These are phyloP conservation scores for Clarias macrocephalus DNA, from an alignment of 2,113 vertebrate genomes.

Conservation along the genomic window DNA sequence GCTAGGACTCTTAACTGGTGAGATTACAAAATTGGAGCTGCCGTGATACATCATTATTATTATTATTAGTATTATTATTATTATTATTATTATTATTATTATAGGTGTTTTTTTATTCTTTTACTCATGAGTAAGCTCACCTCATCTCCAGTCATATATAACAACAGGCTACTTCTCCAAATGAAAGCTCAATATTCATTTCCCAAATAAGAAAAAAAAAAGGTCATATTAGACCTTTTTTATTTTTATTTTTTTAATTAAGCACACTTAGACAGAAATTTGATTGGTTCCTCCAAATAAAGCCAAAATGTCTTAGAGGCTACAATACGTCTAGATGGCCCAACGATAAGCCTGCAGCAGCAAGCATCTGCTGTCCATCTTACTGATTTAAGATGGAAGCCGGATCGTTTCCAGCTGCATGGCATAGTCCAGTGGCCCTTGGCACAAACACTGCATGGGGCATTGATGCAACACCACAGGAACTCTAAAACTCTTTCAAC, in stretches of 20 bases:
- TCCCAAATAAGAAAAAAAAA: background rate
- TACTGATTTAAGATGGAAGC: constrained; percentile 49
- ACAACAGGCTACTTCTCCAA: background rate
- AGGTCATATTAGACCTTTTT: background rate
- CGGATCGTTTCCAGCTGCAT: constrained; percentile 31
- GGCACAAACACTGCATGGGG: constrained; percentile 24
- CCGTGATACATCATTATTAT: background rate
- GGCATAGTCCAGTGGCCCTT: constrained; percentile 28
- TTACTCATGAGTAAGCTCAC: background rate
- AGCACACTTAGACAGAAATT: background rate
- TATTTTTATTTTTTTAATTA: too few species aligned
- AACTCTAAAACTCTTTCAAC: constrained; percentile 33
- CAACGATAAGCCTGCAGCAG: constrained; percentile 44
- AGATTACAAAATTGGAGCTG: background rate
- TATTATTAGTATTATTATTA: too few species aligned
- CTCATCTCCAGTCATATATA: background rate
- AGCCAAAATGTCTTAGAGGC: constrained; percentile 5
- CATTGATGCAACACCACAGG: constrained; percentile 42
- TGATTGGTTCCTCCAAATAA: background rate
- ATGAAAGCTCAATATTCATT: background rate
- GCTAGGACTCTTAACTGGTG: background rate
- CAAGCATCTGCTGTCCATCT: constrained; percentile 39
- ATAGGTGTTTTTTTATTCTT: background rate
- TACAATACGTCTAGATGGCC: constrained; percentile 30
- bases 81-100: too few species aligned